Evolutionary conservation across 2,797 vertebrate species (phyloP).

Genomic region (Takifugu rubripes): DNA sequence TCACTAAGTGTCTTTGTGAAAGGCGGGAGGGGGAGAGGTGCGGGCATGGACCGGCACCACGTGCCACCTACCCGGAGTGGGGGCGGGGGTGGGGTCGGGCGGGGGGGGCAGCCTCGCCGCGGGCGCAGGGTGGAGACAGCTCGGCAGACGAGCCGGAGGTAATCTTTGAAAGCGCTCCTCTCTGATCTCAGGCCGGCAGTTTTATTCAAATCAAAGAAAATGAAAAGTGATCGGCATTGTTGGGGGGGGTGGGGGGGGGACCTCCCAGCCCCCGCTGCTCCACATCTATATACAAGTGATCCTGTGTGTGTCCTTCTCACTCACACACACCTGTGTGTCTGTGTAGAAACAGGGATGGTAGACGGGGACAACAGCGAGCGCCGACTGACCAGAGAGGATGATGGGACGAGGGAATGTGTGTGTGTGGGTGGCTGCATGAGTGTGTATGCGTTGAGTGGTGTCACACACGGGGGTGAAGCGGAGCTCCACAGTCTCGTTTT

Average conservation of each 20-base stretch:
- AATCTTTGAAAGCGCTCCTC: constrained; percentile 56
- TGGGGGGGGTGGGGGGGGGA: constrained; percentile 35
- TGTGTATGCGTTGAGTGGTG: constrained; percentile 57
- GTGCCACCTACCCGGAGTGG: constrained; percentile 1
- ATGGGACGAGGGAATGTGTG: constrained; percentile 31
- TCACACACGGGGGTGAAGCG: constrained; percentile 61
- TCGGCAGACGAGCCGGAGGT: constrained; percentile 42
- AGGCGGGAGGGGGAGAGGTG: constrained; percentile 44
- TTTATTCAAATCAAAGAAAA: constrained; percentile 55
- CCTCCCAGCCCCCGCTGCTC: constrained; percentile 50
- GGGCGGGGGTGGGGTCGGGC: no score
- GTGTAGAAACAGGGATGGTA: constrained; percentile 20
- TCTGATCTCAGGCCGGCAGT: constrained; percentile 55
- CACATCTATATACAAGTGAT: constrained; percentile 71
- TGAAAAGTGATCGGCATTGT: constrained; percentile 45
- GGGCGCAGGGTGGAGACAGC: constrained; percentile 24
- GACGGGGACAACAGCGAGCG: constrained; percentile 41
- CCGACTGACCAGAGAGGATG: constrained; percentile 37
- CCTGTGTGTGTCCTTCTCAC: constrained; percentile 34
- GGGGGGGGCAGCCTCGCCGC: constrained; percentile 9
- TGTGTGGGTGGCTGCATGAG: constrained; percentile 24
- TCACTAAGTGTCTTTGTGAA: constrained; percentile 50
- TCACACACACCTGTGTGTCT: constrained; percentile 36
- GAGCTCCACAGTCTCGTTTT: constrained; percentile 70
- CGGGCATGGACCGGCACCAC: constrained; percentile 27